Base-by-base conservation (phyloP, 2,797 vertebrate genomes). In the Protosalanx chinensis region DNA sequence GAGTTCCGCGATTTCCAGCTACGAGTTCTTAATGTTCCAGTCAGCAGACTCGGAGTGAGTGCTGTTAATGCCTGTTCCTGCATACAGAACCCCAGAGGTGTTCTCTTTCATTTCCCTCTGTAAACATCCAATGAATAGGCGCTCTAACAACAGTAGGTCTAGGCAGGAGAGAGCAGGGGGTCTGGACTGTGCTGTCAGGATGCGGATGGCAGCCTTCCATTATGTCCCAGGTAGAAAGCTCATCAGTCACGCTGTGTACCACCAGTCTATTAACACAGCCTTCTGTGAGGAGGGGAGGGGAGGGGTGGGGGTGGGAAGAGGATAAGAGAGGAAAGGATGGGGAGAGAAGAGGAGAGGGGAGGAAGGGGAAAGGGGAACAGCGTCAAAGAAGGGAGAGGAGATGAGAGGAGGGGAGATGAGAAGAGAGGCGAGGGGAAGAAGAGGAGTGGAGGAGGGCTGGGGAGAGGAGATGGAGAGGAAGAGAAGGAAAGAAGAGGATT, bases 221-320 rank as follows among this genome's bases (percentile, higher is more conserved):
- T 82, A 80, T 79, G 74, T 73, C 73, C 20, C 57, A 71, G 74
- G 77, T 79, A 82, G 18, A 81, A 81, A 81, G 79, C 82, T 84
- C 77, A 77, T 82, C 74, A 77, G 82, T 84, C 75, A 80, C 78
- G 68, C 76, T 73, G 69, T 76, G 76, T 76, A n/a, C n/a, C n/a
- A 77, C 75, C 76, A 76, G 75, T 74, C 81, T 74, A 79, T 82
- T 78, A 66, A 66, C 74, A 61, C 51, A 53, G 51, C 51, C 51
- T 51, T 41, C 37, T 41, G 37, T 41, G 37, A 41, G 37, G 37
- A 41, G n/a, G 35, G 33, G 41, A 3, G 20, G n/a, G 23, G 20
- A 6, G 33, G 35, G 1, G 35, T 1, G 5, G 8, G 35, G 5
- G 8, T 10, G 30, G 59, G 58, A 8, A 5, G 23, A 7, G 58